Evolutionary conservation across 53 echinoderm and acorn worm genomes (phyloP).

Genomic region (Paracentrotus lividus): DNA sequence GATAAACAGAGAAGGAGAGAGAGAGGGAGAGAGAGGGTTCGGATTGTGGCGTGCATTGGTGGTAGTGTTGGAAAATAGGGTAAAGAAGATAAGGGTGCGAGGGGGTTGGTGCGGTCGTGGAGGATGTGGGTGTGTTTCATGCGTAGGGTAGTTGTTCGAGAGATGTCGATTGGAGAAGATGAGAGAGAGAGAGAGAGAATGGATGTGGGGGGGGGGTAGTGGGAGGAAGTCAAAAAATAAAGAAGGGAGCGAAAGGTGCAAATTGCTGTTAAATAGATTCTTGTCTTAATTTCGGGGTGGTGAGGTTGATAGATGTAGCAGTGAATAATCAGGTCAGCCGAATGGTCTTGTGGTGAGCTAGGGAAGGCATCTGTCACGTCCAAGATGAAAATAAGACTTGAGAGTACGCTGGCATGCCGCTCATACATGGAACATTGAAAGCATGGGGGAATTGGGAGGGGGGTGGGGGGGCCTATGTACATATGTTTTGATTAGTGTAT

Average conservation of each 20-base stretch:
- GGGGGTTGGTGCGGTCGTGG: no score
- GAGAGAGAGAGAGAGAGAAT: background rate
- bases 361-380: conserved; percentile 56
- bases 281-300: conserved; percentile 55
- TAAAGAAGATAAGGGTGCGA: no score
- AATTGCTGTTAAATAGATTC: background rate
- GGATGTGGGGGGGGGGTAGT: background rate
- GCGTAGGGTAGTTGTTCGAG: no score
- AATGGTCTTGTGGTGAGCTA: background rate
- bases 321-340: conserved; percentile 10
- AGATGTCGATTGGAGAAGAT: background rate
- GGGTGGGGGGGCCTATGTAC: no score
- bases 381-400: background rate
- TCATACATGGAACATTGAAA: background rate
- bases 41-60: no score
- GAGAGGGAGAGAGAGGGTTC: background rate
- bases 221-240: background rate
- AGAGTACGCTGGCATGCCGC: background rate
- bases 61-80: no score
- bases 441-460: background rate
- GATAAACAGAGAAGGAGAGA: background rate
- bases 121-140: no score
- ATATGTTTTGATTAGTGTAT: no score
- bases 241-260: conserved; percentile 19
- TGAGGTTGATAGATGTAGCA: conserved; percentile 53